Base-by-base conservation (phyloP, 1,140 invertebrate genomes). In the Ips typographus region DNA sequence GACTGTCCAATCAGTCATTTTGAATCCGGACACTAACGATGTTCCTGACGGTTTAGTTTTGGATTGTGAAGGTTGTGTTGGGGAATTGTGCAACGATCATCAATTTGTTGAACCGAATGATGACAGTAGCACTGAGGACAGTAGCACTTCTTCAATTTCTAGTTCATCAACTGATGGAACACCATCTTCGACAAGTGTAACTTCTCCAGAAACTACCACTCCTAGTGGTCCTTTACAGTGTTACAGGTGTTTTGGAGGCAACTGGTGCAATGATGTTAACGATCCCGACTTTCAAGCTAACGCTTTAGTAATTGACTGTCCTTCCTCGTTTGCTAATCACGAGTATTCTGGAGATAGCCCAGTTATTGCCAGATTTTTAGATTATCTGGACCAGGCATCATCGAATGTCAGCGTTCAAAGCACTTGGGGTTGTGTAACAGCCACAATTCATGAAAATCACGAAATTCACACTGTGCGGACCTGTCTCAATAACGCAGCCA, bases 11-110 rank as follows among this genome's bases (percentile, higher is more conserved):
- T 22, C 5, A 5, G 59, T 61, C 7, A 43, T 61, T 22, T 43
- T 61, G 22, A 61, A 61, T 44, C 40, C 40, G 4, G 41, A 47
- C 2, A 5, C 47, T 1, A 61, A 61, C 59, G 59, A 61, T 22
- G 39, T 61, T 7, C 41, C 59, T 4, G 36, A 37, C 0, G 36
- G 47, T 22, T n/a, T 61, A 37, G 42, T 44, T 44, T 7, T 61
- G n/a, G 59, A 61, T 47, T 61, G 59, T 37, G 59, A n/a, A 42
- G 59, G 59, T 5, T 61, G 59, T 38, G 47, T 37, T 44, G 59
- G 59, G 4, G 8, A 22, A 2, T 36, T 47, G 7, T 61, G 59
- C 6, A 61, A 61, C 5, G 40, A 61, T 37, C 59, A 61, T 44
- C 4, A 3, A 7, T 61, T 61, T 44, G 8, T 47, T n/a, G 43